Evolutionary conservation across 1,140 invertebrate genomes (phyloP), one percentile per base, ranked within the genome.

Genomic region (Dendroctonus ponderosae): DNA sequence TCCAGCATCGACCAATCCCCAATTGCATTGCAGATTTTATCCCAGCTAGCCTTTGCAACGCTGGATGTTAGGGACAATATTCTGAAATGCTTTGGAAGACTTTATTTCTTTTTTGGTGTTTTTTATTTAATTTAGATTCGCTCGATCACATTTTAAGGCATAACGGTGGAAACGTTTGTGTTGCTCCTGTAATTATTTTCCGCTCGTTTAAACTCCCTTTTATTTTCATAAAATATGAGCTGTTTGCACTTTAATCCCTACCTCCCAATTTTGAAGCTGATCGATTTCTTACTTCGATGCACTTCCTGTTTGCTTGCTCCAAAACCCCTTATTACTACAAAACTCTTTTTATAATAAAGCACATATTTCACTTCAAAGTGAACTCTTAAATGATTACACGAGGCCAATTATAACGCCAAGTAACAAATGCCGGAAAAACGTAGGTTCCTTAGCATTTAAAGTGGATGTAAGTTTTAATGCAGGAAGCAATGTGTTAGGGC

Each of bases 1-100:
- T 63, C 14, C 8, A 54, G 39, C 49, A 40, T 37, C 44, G 46
- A 42, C 37, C 42, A 48, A 63, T 63, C 42, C n/a, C 50, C 26
- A 50, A 63, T 63, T 63, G 50, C 51, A 53, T 54, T 53, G 50
- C 42, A 63, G 61, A 63, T 63, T 63, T 63, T 63, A 44, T 15
- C 41, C 40, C 39, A 15, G 11, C 53, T 56, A 41, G 12, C 8
- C 8, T 9, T 46, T 46, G 44, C 44, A 46, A 46, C 44, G 8
- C n/a, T n/a, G n/a, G 4, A 4, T 11, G 12, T 9, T 46, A 46
- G 8, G 12, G 8, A 11, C 12, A 46, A 46, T 46, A 46, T 46
- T 12, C 12, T 11, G 44, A 11, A 12, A 9, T 46, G 8, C 26
- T 26, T 26, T 26, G 26, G 26, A 26, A 26, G 26, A 26, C 26